Evolutionary conservation across 2,797 vertebrate genomes (phyloP), one percentile per base, ranked within the genome.

Genomic region (Lepus townsendii): DNA sequence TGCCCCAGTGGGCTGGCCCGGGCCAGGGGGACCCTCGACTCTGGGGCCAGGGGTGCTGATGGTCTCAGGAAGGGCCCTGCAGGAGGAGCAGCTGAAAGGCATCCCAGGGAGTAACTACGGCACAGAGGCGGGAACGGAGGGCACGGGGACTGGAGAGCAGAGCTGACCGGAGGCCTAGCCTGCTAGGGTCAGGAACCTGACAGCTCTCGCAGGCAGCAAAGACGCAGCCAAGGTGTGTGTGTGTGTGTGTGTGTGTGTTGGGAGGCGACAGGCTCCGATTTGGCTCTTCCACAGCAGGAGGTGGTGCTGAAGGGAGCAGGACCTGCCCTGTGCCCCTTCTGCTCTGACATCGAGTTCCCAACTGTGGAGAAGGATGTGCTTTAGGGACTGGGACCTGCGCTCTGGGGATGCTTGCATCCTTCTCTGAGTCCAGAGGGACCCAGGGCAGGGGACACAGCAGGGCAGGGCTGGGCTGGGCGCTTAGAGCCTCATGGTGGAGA

Each of bases 231-330:
- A 32, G 66, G 19, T 27, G 71, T 32, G 27, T 27, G 71, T 32
- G 19, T 24, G 19, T 22, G 27, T 27, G 71, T 32, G 27, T 27
- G 71, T 32, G 19, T 10, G 7, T 24, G 19, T 22, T 9, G 3
- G 27, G 27, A 24, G 24, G 10, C 0, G 3, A 27, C 5, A 20
- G 32, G 57, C n/a, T 88, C 38, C 4, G 65, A 42, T 14, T 38
- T n/a, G 2, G 52, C 65, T 24, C 47, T 35, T 13, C 54, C 6
- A 4, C 0, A 1, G 35, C 0, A 0, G 24, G 24, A 47, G 50
- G 10, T 14, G 65, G 52, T 75, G 78, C 54, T 38, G 57, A 9
- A 1, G 9, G 3, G 0, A 14, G 54, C 57, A 35, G 2, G 62
- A 26, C 30, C 26, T 0, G 5, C 26, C 50, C 54, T 57, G 1